These are phyloP conservation scores for Empis stercorea DNA, from an alignment of 2,888 invertebrate species.

Conservation along the genomic window DNA sequence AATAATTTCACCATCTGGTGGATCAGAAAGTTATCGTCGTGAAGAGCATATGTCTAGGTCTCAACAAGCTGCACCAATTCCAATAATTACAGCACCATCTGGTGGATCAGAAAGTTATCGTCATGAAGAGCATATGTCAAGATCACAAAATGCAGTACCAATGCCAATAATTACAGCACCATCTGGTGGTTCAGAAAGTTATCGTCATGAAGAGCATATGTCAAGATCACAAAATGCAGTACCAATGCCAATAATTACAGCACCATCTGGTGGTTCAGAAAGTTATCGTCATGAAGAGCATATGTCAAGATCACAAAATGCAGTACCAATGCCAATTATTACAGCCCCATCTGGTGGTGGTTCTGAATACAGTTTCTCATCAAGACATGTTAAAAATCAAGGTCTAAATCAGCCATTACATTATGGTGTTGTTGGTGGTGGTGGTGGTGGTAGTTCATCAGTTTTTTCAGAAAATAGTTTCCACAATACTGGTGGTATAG, in stretches of 20 bases:
- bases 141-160: constrained; percentile 12
- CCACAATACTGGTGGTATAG: not conserved
- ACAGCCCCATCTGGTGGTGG: constrained; percentile 10
- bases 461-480: constrained; percentile 7
- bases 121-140: constrained; percentile 18
- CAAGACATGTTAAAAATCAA: constrained; percentile 4
- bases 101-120: constrained; percentile 18
- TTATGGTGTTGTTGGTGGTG: constrained; percentile 3
- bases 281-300: constrained; percentile 21
- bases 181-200: constrained; percentile 21
- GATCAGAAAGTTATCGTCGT: constrained; percentile 17
- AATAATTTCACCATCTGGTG: constrained; percentile 14
- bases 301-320: constrained; percentile 8
- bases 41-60: constrained; percentile 9
- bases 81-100: constrained; percentile 7
- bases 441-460: constrained; percentile 8
- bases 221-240: constrained; percentile 12
- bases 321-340: constrained; percentile 8
- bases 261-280: constrained; percentile 17
- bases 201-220: constrained; percentile 19
- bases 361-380: constrained; percentile 12
- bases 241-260: constrained; percentile 14
- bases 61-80: constrained; percentile 8
- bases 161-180: constrained; percentile 17
- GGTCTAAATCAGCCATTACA: constrained; percentile 6